Evolutionary conservation across 2,113 vertebrate genomes (phyloP).

Genomic region (Oreochromis tanganicae): DNA sequence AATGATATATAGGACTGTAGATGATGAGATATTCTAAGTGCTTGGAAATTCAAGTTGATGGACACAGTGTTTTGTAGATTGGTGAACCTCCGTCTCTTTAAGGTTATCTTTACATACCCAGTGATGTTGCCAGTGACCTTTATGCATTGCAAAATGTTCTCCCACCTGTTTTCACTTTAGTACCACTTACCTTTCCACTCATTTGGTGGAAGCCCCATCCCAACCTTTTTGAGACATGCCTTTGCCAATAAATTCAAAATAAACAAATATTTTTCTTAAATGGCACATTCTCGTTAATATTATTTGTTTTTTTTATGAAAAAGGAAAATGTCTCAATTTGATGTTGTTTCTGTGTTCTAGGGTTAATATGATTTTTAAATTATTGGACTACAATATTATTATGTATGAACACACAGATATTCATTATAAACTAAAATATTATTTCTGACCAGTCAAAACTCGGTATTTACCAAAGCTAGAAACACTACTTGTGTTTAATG

Average conservation of each 20-base stretch:
- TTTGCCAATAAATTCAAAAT: neutral
- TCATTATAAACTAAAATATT: neutral
- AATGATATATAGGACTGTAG: neutral
- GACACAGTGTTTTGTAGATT: neutral
- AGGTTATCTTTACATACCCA: neutral
- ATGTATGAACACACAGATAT: neutral
- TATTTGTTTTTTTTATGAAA: no score
- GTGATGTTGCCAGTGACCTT: neutral
- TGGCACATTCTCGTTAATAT: neutral
- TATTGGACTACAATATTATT: neutral
- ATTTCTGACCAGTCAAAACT: neutral
- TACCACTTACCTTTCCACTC: neutral
- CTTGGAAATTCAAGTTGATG: neutral
- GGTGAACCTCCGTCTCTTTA: neutral
- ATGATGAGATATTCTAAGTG: neutral
- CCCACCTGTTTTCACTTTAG: neutral
- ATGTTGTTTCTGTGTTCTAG: neutral
- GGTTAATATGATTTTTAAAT: neutral
- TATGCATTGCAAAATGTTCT: neutral
- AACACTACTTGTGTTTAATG: neutral
- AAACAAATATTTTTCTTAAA: neutral
- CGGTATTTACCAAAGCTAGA: accelerated
- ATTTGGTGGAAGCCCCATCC: accelerated
- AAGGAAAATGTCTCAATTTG: neutral
- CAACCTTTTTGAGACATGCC: neutral